A percentile compares a stretch with the other conserved stretches of the same genome.
Conservation (phyloP, 2,113 vertebrate genomes). For the Apteryx mantelli region DNA sequence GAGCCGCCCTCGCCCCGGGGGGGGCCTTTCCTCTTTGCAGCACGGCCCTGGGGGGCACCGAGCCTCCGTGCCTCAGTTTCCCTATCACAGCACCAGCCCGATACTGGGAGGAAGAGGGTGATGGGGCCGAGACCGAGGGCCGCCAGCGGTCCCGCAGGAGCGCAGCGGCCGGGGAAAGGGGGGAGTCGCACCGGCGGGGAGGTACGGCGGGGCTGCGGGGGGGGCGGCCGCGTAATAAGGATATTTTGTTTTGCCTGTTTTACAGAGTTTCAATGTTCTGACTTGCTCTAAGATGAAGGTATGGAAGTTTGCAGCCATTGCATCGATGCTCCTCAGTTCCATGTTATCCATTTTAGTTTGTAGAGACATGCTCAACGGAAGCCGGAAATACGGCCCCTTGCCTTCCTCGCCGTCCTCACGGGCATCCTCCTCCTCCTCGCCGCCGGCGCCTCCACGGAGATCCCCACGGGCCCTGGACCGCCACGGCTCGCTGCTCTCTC, state of each 20-base stretch:
- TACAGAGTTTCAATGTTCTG: constrained; percentile 90
- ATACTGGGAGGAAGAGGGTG: accelerated
- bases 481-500: constrained; percentile 68
- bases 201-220: not conserved
- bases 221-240: not conserved
- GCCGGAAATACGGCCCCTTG: constrained; percentile 32
- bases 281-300: constrained; percentile 93
- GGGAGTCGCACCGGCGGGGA: not conserved
- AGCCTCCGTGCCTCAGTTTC: not conserved
- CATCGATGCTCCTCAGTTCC: constrained; percentile 87
- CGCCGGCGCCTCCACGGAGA: constrained; percentile 31
- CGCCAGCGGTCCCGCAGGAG: accelerated
- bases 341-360: constrained; percentile 84
- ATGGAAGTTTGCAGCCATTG: constrained; percentile 91
- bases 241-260: constrained; percentile 71
- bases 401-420: constrained; percentile 46
- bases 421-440: constrained; percentile 5
- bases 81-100: not conserved
- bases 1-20: too few species aligned
- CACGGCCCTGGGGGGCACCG: too few species aligned
- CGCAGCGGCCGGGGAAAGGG: accelerated
- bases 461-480: constrained; percentile 62
- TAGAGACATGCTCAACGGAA: constrained; percentile 80
- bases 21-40: too few species aligned
- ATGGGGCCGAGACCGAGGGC: accelerated